Evolutionary conservation across 2,113 vertebrate species (phyloP).

Genomic region (Geothlypis trichas): DNA sequence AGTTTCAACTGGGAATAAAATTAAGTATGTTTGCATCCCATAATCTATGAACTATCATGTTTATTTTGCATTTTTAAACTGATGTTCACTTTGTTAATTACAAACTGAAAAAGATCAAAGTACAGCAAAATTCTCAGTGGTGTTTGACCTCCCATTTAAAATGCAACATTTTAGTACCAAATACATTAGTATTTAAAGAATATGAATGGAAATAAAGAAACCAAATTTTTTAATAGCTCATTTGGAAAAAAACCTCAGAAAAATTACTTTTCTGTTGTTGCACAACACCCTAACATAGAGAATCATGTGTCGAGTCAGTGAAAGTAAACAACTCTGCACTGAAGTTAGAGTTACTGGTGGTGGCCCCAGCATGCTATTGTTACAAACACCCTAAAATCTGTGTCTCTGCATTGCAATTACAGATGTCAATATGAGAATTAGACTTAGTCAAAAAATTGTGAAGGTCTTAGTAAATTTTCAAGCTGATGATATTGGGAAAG

Average conservation of each 20-base stretch:
- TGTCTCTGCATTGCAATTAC: not conserved
- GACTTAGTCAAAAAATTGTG: not conserved
- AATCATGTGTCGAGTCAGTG: fast-evolving
- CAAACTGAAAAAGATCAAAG: not conserved
- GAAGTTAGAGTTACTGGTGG: not conserved
- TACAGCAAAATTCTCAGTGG: not conserved
- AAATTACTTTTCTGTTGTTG: not conserved
- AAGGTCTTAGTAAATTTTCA: not conserved
- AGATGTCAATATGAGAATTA: not conserved
- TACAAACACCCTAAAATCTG: not conserved
- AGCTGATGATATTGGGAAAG: not conserved
- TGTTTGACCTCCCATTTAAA: not conserved
- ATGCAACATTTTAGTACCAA: not conserved
- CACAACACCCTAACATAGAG: not conserved
- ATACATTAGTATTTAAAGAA: not conserved
- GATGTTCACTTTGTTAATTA: not conserved
- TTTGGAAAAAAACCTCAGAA: not conserved
- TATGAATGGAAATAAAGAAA: not conserved
- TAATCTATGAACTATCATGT: not conserved
- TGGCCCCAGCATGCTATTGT: not conserved
- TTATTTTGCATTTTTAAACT: not conserved
- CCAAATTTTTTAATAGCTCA: not conserved
- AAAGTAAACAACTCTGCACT: no score
- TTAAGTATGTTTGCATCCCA: not conserved
- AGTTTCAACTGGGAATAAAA: not conserved